Evolutionary conservation across 2,797 vertebrate genomes (phyloP).

Genomic region (Notolepis coatsorum): DNA sequence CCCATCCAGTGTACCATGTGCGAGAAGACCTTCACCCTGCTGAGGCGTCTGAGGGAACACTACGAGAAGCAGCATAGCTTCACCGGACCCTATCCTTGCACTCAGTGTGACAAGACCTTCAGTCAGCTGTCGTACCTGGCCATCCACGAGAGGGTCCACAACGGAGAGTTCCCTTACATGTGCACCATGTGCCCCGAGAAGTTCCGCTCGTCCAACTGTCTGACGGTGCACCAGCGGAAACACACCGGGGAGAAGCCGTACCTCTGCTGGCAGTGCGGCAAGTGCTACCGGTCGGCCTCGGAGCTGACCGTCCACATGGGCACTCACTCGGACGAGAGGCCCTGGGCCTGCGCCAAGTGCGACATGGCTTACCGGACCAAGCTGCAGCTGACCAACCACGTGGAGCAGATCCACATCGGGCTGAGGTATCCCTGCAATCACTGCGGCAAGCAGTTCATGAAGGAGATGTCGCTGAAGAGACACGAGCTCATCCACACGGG

Average conservation of each 20-base stretch:
- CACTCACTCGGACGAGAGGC: slow-evolving; percentile 74
- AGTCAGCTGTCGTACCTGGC: slow-evolving; percentile 77
- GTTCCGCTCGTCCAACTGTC: slow-evolving; percentile 77
- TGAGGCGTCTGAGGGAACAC: slow-evolving; percentile 74
- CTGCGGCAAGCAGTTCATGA: slow-evolving; percentile 80
- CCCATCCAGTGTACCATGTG: slow-evolving; percentile 78
- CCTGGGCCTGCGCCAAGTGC: slow-evolving; percentile 72
- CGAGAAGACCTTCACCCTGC: slow-evolving; percentile 70
- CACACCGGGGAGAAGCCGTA: slow-evolving; percentile 80
- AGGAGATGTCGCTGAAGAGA: slow-evolving; percentile 76
- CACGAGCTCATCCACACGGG: slow-evolving; percentile 79
- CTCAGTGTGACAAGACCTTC: slow-evolving; percentile 72
- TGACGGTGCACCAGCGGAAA: slow-evolving; percentile 75
- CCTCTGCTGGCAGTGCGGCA: slow-evolving; percentile 80
- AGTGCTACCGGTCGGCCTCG: slow-evolving; percentile 77
- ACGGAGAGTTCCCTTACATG: slow-evolving; percentile 74
- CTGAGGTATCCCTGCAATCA: slow-evolving; percentile 72
- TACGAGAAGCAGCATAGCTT: slow-evolving; percentile 78
- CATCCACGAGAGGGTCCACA: slow-evolving; percentile 77
- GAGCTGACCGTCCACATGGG: slow-evolving; percentile 81
- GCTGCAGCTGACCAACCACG: slow-evolving; percentile 75
- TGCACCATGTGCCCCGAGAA: slow-evolving; percentile 71
- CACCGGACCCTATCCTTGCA: slow-evolving; percentile 68
- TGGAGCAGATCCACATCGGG: slow-evolving; percentile 76
- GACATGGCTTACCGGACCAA: slow-evolving; percentile 74